A percentile compares a stretch with the other conserved stretches of the same genome.
Evolutionary conservation across 92 coral and sea anemone species (phyloP).

Genomic region (Hydrozoanthus gracilis): DNA sequence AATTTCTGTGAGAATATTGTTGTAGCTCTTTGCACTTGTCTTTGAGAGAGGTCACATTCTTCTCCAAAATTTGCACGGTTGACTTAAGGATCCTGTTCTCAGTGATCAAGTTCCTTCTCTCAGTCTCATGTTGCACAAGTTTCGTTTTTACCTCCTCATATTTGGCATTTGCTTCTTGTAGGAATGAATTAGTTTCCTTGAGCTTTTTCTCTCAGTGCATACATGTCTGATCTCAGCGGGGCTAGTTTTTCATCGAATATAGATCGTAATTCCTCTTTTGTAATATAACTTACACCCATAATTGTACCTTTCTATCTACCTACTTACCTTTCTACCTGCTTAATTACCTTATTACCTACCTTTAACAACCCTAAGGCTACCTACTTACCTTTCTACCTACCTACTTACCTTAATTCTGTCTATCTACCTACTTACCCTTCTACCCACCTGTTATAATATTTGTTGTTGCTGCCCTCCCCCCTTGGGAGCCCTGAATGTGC

Average conservation of each 20-base stretch:
- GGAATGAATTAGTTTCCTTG: constrained; percentile 19
- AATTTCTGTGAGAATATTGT: constrained; percentile 9
- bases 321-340: too few species aligned
- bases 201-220: constrained; percentile 35
- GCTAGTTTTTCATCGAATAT: background rate
- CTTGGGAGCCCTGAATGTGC: too few species aligned
- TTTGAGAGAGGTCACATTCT: constrained; percentile 25
- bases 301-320: too few species aligned
- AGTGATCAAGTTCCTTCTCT: constrained; percentile 25
- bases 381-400: too few species aligned
- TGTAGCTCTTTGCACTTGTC: background rate
- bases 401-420: too few species aligned
- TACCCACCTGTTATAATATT: too few species aligned
- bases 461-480: too few species aligned
- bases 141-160: constrained; percentile 30
- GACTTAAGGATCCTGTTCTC: constrained; percentile 33
- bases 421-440: too few species aligned
- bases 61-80: constrained; percentile 20
- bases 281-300: background rate
- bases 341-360: too few species aligned
- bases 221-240: background rate
- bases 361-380: too few species aligned
- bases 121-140: constrained; percentile 33
- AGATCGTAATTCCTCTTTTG: background rate
- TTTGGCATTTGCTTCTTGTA: constrained; percentile 22